These are phyloP conservation scores for Carposina sasakii DNA, from an alignment of 1,140 invertebrate genomes.

Conservation along the genomic window DNA sequence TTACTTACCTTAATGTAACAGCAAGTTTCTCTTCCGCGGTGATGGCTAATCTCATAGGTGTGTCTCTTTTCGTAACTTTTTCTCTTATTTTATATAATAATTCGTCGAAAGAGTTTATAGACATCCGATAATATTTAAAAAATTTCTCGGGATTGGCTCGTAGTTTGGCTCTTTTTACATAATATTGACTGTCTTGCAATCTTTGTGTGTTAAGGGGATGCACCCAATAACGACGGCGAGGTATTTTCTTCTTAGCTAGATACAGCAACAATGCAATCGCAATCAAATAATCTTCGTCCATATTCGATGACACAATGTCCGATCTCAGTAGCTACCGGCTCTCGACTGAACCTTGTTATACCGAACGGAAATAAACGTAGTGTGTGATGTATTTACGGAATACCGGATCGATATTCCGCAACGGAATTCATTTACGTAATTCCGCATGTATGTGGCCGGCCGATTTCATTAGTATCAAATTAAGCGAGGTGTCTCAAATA, in stretches of 20 bases:
- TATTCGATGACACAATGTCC: too few species aligned
- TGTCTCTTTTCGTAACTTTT: not conserved
- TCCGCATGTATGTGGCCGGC: not conserved
- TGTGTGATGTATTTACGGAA: not conserved
- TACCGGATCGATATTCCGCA: not conserved
- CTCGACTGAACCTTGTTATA: not conserved
- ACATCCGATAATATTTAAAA: slow-evolving; percentile 1
- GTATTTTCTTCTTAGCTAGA: not conserved
- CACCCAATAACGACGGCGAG: slow-evolving; percentile 1
- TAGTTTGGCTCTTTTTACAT: not conserved
- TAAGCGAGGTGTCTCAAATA: too few species aligned
- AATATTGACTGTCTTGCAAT: not conserved
- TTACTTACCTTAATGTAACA: not conserved
- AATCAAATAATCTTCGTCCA: not conserved
- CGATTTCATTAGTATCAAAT: too few species aligned
- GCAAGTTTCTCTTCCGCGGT: not conserved
- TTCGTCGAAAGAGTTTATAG: slow-evolving; percentile 2
- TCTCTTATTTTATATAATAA: not conserved
- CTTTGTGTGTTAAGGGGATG: slow-evolving; percentile 1
- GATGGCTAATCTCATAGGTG: not conserved
- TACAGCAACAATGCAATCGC: not conserved
- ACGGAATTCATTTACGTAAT: not conserved
- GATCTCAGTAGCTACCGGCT: not conserved
- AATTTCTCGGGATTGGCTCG: not conserved
- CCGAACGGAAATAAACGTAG: not conserved